Conservation (phyloP, 2,797 vertebrate species). For the Chaunax sp. region DNA sequence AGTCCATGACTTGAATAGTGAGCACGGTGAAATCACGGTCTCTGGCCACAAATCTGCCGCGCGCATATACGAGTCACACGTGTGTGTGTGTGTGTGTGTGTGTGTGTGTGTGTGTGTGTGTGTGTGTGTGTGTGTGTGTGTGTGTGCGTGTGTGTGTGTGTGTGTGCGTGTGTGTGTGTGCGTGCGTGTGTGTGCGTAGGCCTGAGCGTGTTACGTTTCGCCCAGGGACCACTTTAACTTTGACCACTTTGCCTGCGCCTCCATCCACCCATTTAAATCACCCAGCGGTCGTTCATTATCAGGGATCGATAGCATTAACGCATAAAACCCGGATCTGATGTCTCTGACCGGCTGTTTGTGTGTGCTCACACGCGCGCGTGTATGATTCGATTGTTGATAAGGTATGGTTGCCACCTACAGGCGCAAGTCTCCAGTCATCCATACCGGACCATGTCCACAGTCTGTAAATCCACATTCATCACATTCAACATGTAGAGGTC, state of each 20-base stretch:
- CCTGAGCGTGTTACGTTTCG: constrained; percentile 42
- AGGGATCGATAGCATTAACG: constrained; percentile 77
- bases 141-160: constrained; percentile 13
- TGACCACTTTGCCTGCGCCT: constrained; percentile 63
- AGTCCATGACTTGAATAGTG: constrained; percentile 78
- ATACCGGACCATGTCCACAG: constrained; percentile 51
- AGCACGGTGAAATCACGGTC: constrained; percentile 69
- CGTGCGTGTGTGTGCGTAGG: too few species aligned
- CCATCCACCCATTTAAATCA: constrained; percentile 65
- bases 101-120: constrained; percentile 13
- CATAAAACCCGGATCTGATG: constrained; percentile 54
- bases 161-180: constrained; percentile 36
- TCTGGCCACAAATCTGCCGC: constrained; percentile 46
- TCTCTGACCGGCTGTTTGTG: constrained; percentile 9
- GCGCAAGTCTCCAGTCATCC: constrained; percentile 71
- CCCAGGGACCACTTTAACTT: constrained; percentile 74
- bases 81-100: constrained; percentile 17
- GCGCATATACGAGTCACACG: constrained; percentile 36
- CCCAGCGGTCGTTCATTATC: constrained; percentile 73
- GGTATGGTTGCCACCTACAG: constrained; percentile 86
- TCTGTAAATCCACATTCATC: constrained; percentile 28
- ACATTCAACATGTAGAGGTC: constrained; percentile 35
- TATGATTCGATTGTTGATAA: constrained; percentile 69
- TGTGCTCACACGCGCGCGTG: background rate
- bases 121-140: constrained; percentile 30